A percentile compares a stretch with the other conserved stretches of the same genome.
These are phyloP conservation scores for Fregetta grallaria DNA, from an alignment of 2,113 vertebrate genomes.

Conservation along the genomic window DNA sequence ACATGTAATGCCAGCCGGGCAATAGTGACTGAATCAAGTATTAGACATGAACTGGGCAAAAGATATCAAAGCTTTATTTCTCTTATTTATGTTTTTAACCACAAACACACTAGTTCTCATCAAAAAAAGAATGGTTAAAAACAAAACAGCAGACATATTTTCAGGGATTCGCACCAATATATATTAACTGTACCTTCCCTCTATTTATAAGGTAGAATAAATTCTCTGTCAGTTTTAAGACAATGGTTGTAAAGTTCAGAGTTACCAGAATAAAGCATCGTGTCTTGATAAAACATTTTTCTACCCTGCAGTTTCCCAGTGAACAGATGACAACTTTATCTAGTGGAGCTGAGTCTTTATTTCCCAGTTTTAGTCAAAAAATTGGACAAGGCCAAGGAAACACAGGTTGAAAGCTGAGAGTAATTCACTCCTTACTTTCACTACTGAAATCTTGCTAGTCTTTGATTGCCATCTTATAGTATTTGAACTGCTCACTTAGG, in stretches of 20 bases:
- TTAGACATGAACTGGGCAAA: neutral
- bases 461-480: neutral
- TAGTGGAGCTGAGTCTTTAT: slow-evolving; percentile 4
- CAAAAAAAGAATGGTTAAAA: neutral
- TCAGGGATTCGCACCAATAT: neutral
- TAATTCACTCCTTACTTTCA: neutral
- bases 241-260: neutral
- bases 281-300: neutral
- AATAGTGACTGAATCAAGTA: neutral
- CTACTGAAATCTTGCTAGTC: neutral
- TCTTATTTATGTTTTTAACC: neutral
- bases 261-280: slow-evolving; percentile 15
- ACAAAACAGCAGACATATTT: neutral
- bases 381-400: neutral
- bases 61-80: neutral
- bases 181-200: neutral
- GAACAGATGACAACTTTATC: neutral
- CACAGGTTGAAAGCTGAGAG: neutral
- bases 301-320: neutral
- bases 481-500: neutral
- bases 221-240: neutral
- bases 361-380: neutral
- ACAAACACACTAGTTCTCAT: neutral
- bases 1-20: neutral
- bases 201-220: neutral